phyloP scores from a whole-genome alignment of 2,888 invertebrate species.

The Synergus laeviventris region DNA sequence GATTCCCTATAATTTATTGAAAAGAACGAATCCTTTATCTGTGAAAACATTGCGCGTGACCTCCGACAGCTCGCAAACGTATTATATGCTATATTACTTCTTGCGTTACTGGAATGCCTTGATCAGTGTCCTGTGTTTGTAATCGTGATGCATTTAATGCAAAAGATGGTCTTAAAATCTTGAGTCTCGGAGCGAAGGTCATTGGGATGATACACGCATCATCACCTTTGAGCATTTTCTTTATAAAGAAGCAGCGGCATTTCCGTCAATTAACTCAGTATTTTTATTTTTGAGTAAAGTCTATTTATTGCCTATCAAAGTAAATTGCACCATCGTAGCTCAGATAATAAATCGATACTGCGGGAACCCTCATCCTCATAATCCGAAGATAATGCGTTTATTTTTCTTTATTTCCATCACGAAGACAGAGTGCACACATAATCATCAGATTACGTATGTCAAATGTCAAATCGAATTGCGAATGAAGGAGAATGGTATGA shows the following conservation, averaged over 20 bases:
- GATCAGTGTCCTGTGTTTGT: slow-evolving; percentile 30
- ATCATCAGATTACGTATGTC: slow-evolving; percentile 29
- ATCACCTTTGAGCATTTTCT: slow-evolving; percentile 16
- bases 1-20: slow-evolving; percentile 16
- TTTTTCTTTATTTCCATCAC: slow-evolving; percentile 43
- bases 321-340: slow-evolving; percentile 3
- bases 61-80: slow-evolving; percentile 22
- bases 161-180: slow-evolving; percentile 17
- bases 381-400: slow-evolving; percentile 32
- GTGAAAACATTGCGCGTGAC: slow-evolving; percentile 31
- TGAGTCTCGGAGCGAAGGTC: slow-evolving; percentile 14
- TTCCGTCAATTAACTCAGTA: not conserved
- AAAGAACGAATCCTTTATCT: slow-evolving; percentile 25
- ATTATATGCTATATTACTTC: slow-evolving; percentile 11
- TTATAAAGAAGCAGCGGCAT: not conserved
- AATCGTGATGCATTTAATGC: slow-evolving; percentile 20
- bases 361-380: slow-evolving; percentile 23
- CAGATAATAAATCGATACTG: slow-evolving; percentile 9
- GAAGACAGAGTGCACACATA: slow-evolving; percentile 25
- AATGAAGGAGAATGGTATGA: not conserved
- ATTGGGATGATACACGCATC: slow-evolving; percentile 1
- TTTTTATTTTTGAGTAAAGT: not conserved
- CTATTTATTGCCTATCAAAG: not conserved
- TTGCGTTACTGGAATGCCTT: slow-evolving; percentile 34
- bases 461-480: slow-evolving; percentile 13